A percentile compares a stretch with the other conserved stretches of the same genome.
Evolutionary conservation across 2,797 vertebrate species (phyloP).

Genomic region (Acanthopagrus latus): DNA sequence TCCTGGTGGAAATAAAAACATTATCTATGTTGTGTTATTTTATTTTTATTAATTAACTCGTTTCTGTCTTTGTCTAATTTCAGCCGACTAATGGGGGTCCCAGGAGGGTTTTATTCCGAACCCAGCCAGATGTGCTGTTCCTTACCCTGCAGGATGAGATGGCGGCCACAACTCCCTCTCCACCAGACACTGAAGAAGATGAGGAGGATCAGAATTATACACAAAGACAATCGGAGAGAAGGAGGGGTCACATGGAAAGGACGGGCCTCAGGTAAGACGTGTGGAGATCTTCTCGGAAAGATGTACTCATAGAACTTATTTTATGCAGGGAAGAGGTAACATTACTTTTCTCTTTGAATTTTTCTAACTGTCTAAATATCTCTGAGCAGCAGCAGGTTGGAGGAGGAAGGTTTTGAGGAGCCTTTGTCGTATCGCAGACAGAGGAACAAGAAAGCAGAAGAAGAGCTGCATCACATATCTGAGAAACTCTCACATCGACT

Average conservation of each 20-base stretch:
- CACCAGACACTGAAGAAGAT: constrained; percentile 63
- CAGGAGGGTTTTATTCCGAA: constrained; percentile 83
- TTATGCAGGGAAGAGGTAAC: not conserved
- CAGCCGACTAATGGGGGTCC: constrained; percentile 71
- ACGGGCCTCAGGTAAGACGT: constrained; percentile 51
- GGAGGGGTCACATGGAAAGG: constrained; percentile 21
- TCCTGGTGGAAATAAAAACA: no score
- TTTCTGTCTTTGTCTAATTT: constrained; percentile 1
- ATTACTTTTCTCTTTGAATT: no score
- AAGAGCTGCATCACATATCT: constrained; percentile 89
- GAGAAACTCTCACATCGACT: constrained; percentile 89
- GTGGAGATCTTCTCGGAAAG: not conserved
- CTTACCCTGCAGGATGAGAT: constrained; percentile 75
- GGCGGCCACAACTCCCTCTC: constrained; percentile 33
- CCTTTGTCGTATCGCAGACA: constrained; percentile 76
- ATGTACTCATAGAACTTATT: not conserved
- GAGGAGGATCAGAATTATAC: constrained; percentile 36
- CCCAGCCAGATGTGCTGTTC: constrained; percentile 83
- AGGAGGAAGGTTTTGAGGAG: constrained; percentile 57
- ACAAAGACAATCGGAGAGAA: constrained; percentile 18
- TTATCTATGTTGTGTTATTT: not conserved
- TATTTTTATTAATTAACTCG: not conserved
- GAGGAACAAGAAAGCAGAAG: constrained; percentile 83
- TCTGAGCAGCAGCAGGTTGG: constrained; percentile 34
- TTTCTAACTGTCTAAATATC: not conserved